Conservation (phyloP, 2,113 vertebrate genomes). For the Maccullochella peelii region DNA sequence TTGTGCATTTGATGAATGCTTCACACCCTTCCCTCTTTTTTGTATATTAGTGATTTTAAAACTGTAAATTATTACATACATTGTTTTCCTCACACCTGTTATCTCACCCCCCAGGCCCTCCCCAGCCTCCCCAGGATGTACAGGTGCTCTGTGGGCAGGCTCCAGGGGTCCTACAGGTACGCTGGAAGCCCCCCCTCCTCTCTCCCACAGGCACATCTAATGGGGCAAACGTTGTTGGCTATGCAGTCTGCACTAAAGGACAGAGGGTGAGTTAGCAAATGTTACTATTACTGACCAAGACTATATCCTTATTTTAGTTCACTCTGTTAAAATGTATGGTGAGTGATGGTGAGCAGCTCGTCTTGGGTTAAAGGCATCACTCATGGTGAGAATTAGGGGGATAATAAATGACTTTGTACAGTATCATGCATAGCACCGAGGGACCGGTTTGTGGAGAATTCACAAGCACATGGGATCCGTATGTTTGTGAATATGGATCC, state of each 20-base stretch:
- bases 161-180: conserved; percentile 88
- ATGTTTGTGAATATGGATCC: neutral
- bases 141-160: conserved; percentile 88
- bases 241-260: conserved; percentile 93
- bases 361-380: conserved; percentile 20
- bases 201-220: conserved; percentile 91
- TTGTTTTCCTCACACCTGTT: neutral
- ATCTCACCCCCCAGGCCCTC: conserved; percentile 86
- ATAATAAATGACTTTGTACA: neutral
- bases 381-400: neutral
- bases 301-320: neutral
- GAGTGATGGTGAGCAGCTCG: neutral
- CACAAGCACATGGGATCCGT: conserved; percentile 4
- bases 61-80: neutral
- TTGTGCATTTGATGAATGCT: conserved; percentile 61
- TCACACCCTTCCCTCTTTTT: conserved; percentile 5
- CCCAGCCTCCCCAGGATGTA: conserved; percentile 91
- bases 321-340: neutral
- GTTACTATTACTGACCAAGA: neutral
- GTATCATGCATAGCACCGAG: neutral
- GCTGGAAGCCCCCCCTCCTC: conserved; percentile 92
- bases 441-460: neutral
- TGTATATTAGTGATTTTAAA: neutral
- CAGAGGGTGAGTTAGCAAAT: conserved; percentile 87
- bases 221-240: conserved; percentile 93